Evolutionary conservation across 2,888 invertebrate species (phyloP), one percentile per base, ranked within the genome.

Genomic region (Anagyrus pseudococci): DNA sequence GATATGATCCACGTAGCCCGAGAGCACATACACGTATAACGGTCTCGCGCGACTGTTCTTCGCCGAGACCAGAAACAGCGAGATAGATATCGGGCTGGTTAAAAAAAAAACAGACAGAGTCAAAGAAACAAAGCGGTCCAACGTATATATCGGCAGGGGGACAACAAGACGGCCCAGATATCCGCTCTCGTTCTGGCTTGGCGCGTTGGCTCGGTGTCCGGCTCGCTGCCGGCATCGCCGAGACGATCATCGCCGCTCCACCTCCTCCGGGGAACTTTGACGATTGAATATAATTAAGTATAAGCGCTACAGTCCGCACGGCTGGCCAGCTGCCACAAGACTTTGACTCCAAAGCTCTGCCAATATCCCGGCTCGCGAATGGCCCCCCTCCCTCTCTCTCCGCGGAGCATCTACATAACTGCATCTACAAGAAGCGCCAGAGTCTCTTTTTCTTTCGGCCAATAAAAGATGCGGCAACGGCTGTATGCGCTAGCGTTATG

Each of bases 261-360:
- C 67, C 66, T 64, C 62, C 64, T 19, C 37, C 57, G 52, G 58
- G 62, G 64, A 80, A 80, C 77, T 80, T 80, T 77, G 73, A 74
- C 78, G 76, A 78, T 79, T 77, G 78, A 79, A 79, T 78, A 75
- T 77, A 77, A 80, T 79, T 77, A 77, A 77, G 75, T 72, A n/a
- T n/a, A 74, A 68, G 62, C 67, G 69, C 55, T 67, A 66, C 65
- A 66, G 47, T 6, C 68, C 68, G 68, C 62, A 67, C 15, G 33
- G 58, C 71, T 78, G 77, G 78, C 73, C 67, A 57, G 29, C 56
- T 73, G 79, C 80, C 80, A 80, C 76, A 78, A 79, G 77, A 78
- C 73, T 73, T n/a, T 73, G 73, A 77, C 74, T 73, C 69, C 69
- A 69, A 68, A 61, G 67, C 64, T 74, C 29, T 79, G 78, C 79